These are phyloP conservation scores for Adelges cooleyi DNA, from an alignment of 1,140 invertebrate genomes.

Conservation along the genomic window DNA sequence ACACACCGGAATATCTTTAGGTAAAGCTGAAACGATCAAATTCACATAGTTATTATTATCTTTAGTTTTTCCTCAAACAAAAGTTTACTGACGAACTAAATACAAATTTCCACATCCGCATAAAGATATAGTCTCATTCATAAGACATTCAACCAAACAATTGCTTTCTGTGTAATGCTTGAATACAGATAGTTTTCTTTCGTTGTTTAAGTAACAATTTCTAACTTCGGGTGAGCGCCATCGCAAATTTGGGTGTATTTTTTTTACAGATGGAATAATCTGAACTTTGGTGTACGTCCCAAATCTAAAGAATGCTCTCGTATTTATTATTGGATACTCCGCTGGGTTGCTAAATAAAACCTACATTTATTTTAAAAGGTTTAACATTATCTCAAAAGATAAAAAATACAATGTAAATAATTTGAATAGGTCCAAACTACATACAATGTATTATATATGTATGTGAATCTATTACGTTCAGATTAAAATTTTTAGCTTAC, in stretches of 20 bases:
- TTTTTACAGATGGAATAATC: constrained; percentile 1
- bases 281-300: neutral
- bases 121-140: neutral
- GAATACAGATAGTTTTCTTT: constrained; percentile 2
- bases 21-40: neutral
- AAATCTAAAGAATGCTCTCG: neutral
- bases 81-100: neutral
- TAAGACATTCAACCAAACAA: neutral
- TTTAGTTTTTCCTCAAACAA: neutral
- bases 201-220: neutral
- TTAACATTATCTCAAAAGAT: too few species aligned
- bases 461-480: neutral
- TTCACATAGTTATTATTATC: too few species aligned
- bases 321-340: neutral
- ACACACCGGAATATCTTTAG: neutral
- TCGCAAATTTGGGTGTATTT: neutral
- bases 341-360: neutral
- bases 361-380: neutral
- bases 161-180: neutral
- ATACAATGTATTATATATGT: neutral
- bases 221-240: neutral
- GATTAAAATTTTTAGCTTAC: neutral
- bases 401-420: too few species aligned
- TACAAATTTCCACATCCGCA: neutral
- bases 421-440: neutral